Evolutionary conservation across 2,113 vertebrate species (phyloP).

Genomic region (Xiphophorus hellerii): DNA sequence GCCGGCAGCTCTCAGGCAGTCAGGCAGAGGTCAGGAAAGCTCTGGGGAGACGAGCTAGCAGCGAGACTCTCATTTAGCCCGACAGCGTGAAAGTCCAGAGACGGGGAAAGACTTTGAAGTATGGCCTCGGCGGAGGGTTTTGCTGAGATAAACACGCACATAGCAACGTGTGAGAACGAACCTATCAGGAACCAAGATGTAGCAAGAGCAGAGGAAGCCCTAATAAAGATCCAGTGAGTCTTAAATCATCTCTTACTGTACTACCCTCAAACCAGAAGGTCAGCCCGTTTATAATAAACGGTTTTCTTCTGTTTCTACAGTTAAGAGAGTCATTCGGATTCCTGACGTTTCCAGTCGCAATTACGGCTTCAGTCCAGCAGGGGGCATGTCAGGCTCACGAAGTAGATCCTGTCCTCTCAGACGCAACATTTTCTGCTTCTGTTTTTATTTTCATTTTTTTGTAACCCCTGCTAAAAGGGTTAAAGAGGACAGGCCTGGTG

Average conservation of each 20-base stretch:
- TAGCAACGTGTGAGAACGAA: slow-evolving; percentile 16
- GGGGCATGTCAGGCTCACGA: slow-evolving; percentile 35
- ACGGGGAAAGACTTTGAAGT: slow-evolving; percentile 20
- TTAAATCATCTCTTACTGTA: not conserved
- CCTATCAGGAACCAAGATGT: not conserved
- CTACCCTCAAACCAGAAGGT: no score
- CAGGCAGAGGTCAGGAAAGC: slow-evolving; percentile 59
- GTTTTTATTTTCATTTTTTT: not conserved
- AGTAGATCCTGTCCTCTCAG: not conserved
- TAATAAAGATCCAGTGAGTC: not conserved
- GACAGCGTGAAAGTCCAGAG: slow-evolving; percentile 34
- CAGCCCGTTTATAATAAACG: not conserved
- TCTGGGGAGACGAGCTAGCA: slow-evolving; percentile 39
- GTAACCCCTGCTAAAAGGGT: not conserved
- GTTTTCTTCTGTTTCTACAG: not conserved
- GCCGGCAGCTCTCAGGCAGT: slow-evolving; percentile 56
- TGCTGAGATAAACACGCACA: slow-evolving; percentile 6
- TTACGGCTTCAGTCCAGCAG: slow-evolving; percentile 33
- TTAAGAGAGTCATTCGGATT: not conserved
- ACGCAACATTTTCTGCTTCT: not conserved
- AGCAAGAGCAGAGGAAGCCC: not conserved
- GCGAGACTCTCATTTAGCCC: slow-evolving; percentile 30
- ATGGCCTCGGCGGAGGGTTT: slow-evolving; percentile 11
- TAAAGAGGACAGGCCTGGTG: slow-evolving; percentile 24
- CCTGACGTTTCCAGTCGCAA: not conserved